Evolutionary conservation across 2,888 invertebrate species (phyloP).

Genomic region (Ferdinandea cuprea): DNA sequence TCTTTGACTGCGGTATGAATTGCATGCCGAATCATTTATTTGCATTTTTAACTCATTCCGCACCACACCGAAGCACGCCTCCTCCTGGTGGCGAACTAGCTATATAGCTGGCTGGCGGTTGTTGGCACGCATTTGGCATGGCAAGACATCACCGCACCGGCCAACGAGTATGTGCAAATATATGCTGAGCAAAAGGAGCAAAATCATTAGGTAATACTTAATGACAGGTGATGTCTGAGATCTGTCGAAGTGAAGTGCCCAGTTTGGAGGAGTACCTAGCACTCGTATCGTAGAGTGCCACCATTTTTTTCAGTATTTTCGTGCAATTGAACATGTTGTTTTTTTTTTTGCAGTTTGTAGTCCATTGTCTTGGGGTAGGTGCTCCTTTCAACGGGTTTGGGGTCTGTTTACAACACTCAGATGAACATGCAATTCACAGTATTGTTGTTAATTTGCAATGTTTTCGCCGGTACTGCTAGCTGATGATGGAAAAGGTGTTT

Average conservation of each 20-base stretch:
- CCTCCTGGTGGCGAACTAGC: conserved; percentile 48
- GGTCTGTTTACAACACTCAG: conserved; percentile 29
- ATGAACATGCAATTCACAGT: conserved; percentile 55
- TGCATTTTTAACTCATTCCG: conserved; percentile 72
- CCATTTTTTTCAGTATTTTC: conserved; percentile 11
- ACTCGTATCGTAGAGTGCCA: conserved; percentile 7
- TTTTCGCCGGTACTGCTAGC: not conserved
- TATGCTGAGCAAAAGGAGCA: conserved; percentile 50
- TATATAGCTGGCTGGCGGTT: no score
- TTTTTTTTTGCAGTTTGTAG: conserved; percentile 4
- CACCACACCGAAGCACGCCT: conserved; percentile 58
- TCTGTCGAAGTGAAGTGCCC: conserved; percentile 50
- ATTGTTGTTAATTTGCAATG: conserved; percentile 48
- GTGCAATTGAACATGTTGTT: conserved; percentile 19
- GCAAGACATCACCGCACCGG: conserved; percentile 30
- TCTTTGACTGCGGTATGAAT: conserved; percentile 75
- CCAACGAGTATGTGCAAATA: conserved; percentile 4
- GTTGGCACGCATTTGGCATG: conserved; percentile 54
- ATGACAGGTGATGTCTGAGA: conserved; percentile 70
- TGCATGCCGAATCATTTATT: conserved; percentile 74
- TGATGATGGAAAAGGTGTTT: conserved; percentile 21
- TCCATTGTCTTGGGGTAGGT: conserved; percentile 53
- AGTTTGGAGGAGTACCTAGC: conserved; percentile 1
- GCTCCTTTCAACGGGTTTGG: conserved; percentile 65
- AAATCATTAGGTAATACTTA: conserved; percentile 70